These are phyloP conservation scores for Trachelus troglodyta DNA, from an alignment of 2,888 invertebrate genomes.

Conservation along the genomic window DNA sequence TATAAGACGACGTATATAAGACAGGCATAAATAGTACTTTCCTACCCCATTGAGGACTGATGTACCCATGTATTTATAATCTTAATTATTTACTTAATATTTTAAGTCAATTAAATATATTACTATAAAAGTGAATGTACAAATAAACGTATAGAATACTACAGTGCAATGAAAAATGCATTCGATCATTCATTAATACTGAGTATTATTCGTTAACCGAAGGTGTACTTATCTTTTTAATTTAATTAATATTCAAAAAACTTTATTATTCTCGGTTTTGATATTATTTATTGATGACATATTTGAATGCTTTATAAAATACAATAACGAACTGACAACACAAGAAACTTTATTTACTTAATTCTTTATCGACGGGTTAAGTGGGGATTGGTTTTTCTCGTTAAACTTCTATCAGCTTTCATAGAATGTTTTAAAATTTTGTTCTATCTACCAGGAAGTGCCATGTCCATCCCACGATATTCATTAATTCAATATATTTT, in stretches of 20 bases:
- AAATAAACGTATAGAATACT: slow-evolving; percentile 25
- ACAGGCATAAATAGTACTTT: slow-evolving; percentile 18
- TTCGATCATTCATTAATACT: neutral
- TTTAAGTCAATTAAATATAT: slow-evolving; percentile 39
- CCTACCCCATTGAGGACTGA: slow-evolving; percentile 40
- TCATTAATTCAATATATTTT: neutral
- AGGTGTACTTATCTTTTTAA: neutral
- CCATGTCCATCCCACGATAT: neutral
- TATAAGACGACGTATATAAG: slow-evolving; percentile 11
- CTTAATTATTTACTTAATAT: slow-evolving; percentile 40
- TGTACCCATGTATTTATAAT: slow-evolving; percentile 41
- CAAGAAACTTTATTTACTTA: neutral
- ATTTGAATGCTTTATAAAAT: slow-evolving; percentile 16
- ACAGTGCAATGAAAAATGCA: neutral
- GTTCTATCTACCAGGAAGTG: neutral
- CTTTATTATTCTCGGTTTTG: neutral
- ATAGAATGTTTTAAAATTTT: neutral
- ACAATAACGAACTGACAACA: slow-evolving; percentile 10
- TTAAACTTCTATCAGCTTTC: neutral
- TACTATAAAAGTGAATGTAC: slow-evolving; percentile 33
- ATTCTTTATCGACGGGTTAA: neutral
- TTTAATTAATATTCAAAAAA: neutral
- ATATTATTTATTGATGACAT: slow-evolving; percentile 16
- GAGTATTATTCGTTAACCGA: neutral
- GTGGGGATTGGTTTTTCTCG: neutral